Evolutionary conservation across 1,140 invertebrate genomes (phyloP), one percentile per base, ranked within the genome.

Genomic region (Temnothorax nylanderi): DNA sequence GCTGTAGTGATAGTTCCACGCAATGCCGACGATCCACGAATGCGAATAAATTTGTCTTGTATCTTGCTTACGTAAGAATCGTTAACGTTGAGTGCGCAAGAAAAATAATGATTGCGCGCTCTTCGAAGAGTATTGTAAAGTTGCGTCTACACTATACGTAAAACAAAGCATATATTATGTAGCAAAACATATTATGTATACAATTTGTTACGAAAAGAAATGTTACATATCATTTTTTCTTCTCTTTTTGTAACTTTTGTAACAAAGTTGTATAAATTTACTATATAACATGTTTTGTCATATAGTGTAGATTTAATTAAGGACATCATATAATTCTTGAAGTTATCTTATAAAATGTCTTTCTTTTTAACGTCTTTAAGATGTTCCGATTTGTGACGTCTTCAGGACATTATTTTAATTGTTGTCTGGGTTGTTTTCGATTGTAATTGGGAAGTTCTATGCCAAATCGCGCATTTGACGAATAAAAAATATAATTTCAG

Each of bases 401-500:
- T 64, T 64, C 3, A 13, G 26, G 26, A 21, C 7, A 56, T 56
- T 41, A 18, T 65, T 41, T 65, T 11, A 65, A 65, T 1, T 16
- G 13, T 51, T 1, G n/a, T 56, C 2, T 21, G 54, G 2, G 7
- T n/a, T 16, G 3, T 44, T 60, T 11, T 47, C 44, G 26, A 26
- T 60, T 47, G 11, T 41, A 26, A 76, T 47, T 47, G 21, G 3
- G 5, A 21, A n/a, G 21, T 47, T 47, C 16, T 16, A 62, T 3
- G 16, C 16, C 7, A n/a, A 34, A 13, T 60, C 8, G 41, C 26
- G 26, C 26, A 26, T 49, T 47, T 49, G 10, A 78, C 11, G 11
- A 78, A 77, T 64, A 64, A 64, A 58, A 77, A 47, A 47, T 64
- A 13, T 18, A 56, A 77, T 64, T 7, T 34, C 16, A 34, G 11